Evolutionary conservation across 1,140 invertebrate genomes (phyloP), one percentile per base, ranked within the genome.

Genomic region (Callitettix versicolor): DNA sequence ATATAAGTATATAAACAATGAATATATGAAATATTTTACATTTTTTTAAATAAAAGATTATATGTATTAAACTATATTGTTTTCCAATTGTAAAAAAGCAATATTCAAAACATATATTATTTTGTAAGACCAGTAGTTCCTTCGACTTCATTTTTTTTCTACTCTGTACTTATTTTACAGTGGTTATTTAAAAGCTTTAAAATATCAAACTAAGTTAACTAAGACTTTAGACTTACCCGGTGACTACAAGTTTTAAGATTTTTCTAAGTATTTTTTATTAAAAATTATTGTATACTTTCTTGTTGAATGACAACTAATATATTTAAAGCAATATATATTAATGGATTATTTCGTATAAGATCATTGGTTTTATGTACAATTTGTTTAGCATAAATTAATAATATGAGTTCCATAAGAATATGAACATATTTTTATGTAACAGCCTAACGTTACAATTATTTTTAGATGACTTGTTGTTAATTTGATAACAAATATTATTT

Each of bases 201-300:
- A n/a, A n/a, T n/a, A n/a, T n/a, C n/a, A n/a, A n/a, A n/a, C n/a
- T n/a, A n/a, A n/a, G n/a, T n/a, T n/a, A n/a, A n/a, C n/a, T n/a
- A n/a, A n/a, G n/a, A n/a, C n/a, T n/a, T n/a, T n/a, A n/a, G n/a
- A n/a, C n/a, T n/a, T n/a, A n/a, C n/a, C n/a, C n/a, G n/a, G n/a
- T n/a, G n/a, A n/a, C n/a, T n/a, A n/a, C n/a, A n/a, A n/a, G n/a
- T n/a, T n/a, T n/a, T n/a, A n/a, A n/a, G n/a, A n/a, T 47, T 47
- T 42, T 30, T 49, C 30, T 49, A 49, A 49, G 21, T 49, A 33
- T 49, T 33, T 49, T 33, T 33, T 6, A 4, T 24, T 9, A 33
- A 33, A 33, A 49, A 18, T 49, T 49, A 33, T 33, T 49, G 6
- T 33, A 49, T 15, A n/a, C 20, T n/a, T 42, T 42, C n/a, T 15